Evolutionary conservation across 2,888 invertebrate species (phyloP).

Genomic region (Eugnorisma glareosa): DNA sequence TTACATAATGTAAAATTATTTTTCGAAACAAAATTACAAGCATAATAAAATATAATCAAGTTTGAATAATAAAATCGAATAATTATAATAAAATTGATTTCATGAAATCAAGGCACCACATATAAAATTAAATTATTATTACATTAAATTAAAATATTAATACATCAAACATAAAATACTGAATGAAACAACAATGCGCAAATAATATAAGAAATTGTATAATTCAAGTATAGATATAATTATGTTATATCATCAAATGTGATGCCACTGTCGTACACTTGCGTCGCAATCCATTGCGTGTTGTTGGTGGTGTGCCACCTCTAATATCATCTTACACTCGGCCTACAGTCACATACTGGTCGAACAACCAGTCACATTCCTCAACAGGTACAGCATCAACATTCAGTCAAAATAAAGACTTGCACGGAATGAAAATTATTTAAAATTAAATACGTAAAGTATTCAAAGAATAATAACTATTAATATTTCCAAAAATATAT

Average conservation of each 20-base stretch:
- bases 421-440: constrained; percentile 88
- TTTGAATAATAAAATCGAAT: constrained; percentile 66
- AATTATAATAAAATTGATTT: constrained; percentile 76
- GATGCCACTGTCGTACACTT: constrained; percentile 78
- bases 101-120: constrained; percentile 88
- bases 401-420: constrained; percentile 86
- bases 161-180: constrained; percentile 86
- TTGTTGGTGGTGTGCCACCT: constrained; percentile 75
- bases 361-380: constrained; percentile 74
- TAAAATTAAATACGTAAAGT: constrained; percentile 88
- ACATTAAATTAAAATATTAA: constrained; percentile 80
- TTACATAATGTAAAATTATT: constrained; percentile 62
- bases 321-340: constrained; percentile 70
- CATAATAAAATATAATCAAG: constrained; percentile 63
- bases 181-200: constrained; percentile 78
- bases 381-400: constrained; percentile 84
- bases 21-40: constrained; percentile 66
- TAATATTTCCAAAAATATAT: constrained; percentile 82
- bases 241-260: constrained; percentile 71
- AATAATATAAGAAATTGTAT: constrained; percentile 72
- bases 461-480: constrained; percentile 84
- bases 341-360: constrained; percentile 67
- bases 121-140: constrained; percentile 80
- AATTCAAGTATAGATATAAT: constrained; percentile 68
- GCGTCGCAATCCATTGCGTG: constrained; percentile 58